phyloP scores from a whole-genome alignment of 2,113 vertebrate genomes.

The Ctenodactylus gundi region DNA sequence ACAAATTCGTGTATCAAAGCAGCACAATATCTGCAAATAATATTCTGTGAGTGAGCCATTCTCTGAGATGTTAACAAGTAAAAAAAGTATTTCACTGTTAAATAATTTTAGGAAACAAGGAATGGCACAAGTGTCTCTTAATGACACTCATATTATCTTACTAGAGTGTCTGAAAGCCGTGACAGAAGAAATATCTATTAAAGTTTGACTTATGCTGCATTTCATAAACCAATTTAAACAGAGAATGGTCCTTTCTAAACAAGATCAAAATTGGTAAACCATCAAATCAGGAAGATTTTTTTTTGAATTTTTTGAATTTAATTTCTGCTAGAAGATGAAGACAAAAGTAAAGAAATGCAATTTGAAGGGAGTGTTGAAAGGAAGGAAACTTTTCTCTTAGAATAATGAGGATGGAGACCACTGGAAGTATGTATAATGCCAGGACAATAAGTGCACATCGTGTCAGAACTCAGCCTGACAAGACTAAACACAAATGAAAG shows the following conservation, averaged over 20 bases:
- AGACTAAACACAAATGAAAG: background rate
- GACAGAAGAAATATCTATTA: background rate
- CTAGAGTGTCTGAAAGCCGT: background rate
- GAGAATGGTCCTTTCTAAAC: background rate
- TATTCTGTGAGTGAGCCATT: background rate
- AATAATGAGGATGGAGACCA: background rate
- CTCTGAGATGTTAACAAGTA: background rate
- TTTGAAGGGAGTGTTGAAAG: background rate
- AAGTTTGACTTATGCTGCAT: background rate
- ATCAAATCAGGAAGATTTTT: background rate
- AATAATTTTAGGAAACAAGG: background rate
- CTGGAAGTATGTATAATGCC: background rate
- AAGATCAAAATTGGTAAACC: background rate
- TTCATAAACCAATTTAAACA: background rate
- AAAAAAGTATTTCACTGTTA: background rate
- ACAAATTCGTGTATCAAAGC: background rate
- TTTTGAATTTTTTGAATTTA: conserved; percentile 17
- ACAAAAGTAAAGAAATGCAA: background rate
- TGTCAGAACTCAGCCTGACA: background rate
- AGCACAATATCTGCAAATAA: background rate
- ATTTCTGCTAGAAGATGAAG: conserved; percentile 10
- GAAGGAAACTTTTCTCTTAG: background rate
- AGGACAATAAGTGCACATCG: background rate
- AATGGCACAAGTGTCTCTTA: background rate
- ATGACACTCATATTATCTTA: background rate